A percentile compares a stretch with the other conserved stretches of the same genome.
Evolutionary conservation across 2,797 vertebrate genomes (phyloP).

Genomic region (Graptemys geographica): DNA sequence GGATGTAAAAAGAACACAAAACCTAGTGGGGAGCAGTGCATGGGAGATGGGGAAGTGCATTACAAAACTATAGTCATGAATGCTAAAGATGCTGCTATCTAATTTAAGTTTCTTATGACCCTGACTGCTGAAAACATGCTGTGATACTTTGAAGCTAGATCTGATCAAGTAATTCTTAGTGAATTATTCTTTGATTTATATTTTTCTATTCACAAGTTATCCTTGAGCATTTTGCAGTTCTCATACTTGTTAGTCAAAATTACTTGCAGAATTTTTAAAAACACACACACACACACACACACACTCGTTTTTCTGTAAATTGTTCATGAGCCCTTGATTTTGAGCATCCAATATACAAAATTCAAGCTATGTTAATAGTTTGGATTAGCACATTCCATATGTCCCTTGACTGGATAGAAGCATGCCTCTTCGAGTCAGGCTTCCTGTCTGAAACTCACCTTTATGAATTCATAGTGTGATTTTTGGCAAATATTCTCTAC

Average conservation of each 20-base stretch:
- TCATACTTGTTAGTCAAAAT: neutral
- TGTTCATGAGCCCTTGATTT: neutral
- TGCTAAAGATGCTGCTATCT: neutral
- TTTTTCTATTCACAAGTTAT: neutral
- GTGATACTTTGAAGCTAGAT: neutral
- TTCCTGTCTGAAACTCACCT: neutral
- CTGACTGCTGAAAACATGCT: neutral
- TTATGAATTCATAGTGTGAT: neutral
- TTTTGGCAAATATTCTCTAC: neutral
- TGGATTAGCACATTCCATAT: neutral
- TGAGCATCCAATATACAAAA: conserved; percentile 10
- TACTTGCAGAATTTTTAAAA: neutral
- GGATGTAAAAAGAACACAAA: neutral
- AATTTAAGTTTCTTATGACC: neutral
- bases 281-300: neutral
- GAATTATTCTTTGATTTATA: neutral
- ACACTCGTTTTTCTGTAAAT: neutral
- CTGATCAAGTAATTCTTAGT: neutral
- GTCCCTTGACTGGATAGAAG: neutral
- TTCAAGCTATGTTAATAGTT: neutral
- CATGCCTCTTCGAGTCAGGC: neutral
- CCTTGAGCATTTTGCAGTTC: neutral
- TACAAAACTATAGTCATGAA: neutral
- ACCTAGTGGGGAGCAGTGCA: neutral
- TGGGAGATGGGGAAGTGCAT: neutral